Evolutionary conservation across 2,888 invertebrate genomes (phyloP).

Genomic region (Sicus ferrugineus): DNA sequence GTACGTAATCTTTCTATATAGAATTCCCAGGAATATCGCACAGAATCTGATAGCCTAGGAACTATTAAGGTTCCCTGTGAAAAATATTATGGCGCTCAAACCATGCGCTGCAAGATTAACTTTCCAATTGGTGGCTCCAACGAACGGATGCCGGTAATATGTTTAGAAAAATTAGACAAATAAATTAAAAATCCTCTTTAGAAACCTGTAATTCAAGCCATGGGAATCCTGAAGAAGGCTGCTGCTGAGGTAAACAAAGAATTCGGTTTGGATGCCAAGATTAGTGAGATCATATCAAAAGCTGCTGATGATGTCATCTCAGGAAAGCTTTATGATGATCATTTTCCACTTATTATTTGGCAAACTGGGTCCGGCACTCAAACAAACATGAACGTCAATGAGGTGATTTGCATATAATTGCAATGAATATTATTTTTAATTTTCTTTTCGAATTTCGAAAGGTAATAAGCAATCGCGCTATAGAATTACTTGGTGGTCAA

Average conservation of each 20-base stretch:
- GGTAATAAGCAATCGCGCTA: conserved; percentile 88
- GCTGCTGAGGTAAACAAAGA: conserved; percentile 95
- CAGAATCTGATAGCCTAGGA: conserved; percentile 93
- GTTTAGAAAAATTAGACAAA: not conserved
- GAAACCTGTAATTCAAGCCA: conserved; percentile 90
- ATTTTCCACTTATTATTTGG: conserved; percentile 98
- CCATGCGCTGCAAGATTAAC: conserved; percentile 92
- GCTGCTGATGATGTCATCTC: conserved; percentile 95
- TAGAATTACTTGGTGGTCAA: conserved; percentile 85
- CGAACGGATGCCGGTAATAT: conserved; percentile 93
- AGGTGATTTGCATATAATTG: conserved; percentile 67
- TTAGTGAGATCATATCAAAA: conserved; percentile 87
- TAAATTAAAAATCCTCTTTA: conserved; percentile 59
- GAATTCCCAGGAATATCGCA: conserved; percentile 55
- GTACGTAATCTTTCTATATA: conserved; percentile 38
- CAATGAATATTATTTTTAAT: not conserved
- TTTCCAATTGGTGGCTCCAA: conserved; percentile 94
- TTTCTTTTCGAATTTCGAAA: conserved; percentile 59
- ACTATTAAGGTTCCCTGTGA: conserved; percentile 91
- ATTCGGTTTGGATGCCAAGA: conserved; percentile 86
- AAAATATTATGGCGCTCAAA: conserved; percentile 96
- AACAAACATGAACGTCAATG: conserved; percentile 99
- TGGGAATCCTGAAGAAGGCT: conserved; percentile 97
- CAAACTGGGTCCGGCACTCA: conserved; percentile 99
- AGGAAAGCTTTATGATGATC: conserved; percentile 91